These are phyloP conservation scores for Machimus rusticus DNA, from an alignment of 2,888 invertebrate genomes.

Conservation along the genomic window DNA sequence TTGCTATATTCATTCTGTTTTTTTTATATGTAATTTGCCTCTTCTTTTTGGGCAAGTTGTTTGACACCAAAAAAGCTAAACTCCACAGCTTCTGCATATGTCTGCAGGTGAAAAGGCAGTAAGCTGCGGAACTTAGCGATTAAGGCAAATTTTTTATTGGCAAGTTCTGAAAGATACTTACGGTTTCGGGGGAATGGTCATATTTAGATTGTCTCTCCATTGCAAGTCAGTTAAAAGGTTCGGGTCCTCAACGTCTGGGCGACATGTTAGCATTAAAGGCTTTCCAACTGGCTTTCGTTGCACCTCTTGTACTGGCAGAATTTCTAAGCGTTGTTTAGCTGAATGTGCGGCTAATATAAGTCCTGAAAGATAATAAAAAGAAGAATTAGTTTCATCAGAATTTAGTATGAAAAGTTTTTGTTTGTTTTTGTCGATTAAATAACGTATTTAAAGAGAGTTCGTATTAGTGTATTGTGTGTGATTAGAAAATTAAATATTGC, in stretches of 20 bases:
- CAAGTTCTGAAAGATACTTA: slow-evolving; percentile 63
- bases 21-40: slow-evolving; percentile 9
- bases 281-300: slow-evolving; percentile 79
- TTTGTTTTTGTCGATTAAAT: too few relatives aligned
- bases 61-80: neutral
- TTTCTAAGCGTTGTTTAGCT: slow-evolving; percentile 67
- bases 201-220: slow-evolving; percentile 79
- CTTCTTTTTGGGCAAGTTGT: neutral
- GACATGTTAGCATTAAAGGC: slow-evolving; percentile 80
- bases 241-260: slow-evolving; percentile 73
- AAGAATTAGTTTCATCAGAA: neutral
- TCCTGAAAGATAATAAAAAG: slow-evolving; percentile 29
- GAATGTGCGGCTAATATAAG: slow-evolving; percentile 51
- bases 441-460: too few relatives aligned
- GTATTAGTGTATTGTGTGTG: too few relatives aligned
- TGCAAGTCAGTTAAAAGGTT: slow-evolving; percentile 75
- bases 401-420: too few relatives aligned
- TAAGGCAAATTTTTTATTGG: neutral
- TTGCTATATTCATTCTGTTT: neutral
- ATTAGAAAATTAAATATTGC: too few relatives aligned
- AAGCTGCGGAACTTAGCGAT: neutral
- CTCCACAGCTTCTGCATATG: neutral
- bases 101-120: neutral
- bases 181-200: slow-evolving; percentile 73
- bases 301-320: slow-evolving; percentile 73